Conservation (phyloP, 37 sponge, comb jelly and placozoan genomes). For the Haliclona indistincta region DNA sequence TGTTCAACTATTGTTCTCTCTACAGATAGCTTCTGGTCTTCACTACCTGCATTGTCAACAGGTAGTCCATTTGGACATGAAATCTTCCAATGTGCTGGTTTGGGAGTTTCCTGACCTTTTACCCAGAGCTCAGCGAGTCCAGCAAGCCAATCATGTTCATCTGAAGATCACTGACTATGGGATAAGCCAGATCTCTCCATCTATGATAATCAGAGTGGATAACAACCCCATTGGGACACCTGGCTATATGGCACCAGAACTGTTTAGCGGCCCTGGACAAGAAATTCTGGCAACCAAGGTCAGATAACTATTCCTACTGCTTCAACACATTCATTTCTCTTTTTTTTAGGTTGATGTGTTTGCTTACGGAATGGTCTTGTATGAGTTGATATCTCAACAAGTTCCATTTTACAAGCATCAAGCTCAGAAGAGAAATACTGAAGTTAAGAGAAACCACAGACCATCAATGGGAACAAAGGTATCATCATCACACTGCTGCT, state of each 20-base stretch:
- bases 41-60: constrained; percentile 80
- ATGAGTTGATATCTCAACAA: constrained; percentile 61
- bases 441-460: constrained; percentile 31
- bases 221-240: constrained; percentile 75
- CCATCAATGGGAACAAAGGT: constrained; percentile 39
- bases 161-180: constrained; percentile 87
- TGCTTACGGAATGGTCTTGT: constrained; percentile 87
- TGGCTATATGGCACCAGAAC: constrained; percentile 91
- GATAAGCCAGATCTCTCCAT: constrained; percentile 62
- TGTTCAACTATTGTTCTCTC: neutral
- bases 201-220: constrained; percentile 46
- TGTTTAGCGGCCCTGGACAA: constrained; percentile 49
- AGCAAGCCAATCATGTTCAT: constrained; percentile 59
- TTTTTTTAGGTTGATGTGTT: constrained; percentile 81
- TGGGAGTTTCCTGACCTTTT: constrained; percentile 76
- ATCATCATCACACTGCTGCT: neutral
- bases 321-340: neutral
- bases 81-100: constrained; percentile 84
- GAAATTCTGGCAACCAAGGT: constrained; percentile 67
- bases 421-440: constrained; percentile 36
- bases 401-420: constrained; percentile 62
- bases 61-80: constrained; percentile 87
- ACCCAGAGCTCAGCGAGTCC: constrained; percentile 13
- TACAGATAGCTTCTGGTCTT: constrained; percentile 75
- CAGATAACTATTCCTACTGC: neutral